Conservation (phyloP, 2,888 invertebrate genomes). For the Hydropsyche betteni region DNA sequence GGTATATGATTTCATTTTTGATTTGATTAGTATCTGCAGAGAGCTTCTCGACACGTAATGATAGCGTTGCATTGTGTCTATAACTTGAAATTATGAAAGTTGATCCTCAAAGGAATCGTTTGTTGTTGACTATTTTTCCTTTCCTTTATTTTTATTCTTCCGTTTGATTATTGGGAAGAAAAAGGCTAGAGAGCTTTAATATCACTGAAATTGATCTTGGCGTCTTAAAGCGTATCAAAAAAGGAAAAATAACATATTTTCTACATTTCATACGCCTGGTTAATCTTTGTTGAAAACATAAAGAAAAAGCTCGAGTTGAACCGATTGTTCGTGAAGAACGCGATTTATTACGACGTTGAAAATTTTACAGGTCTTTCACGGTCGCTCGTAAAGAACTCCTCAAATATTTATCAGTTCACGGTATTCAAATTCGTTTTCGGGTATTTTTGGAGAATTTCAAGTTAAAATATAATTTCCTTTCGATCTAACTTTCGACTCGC, state of each 20-base stretch:
- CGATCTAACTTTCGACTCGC: no score
- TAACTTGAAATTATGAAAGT: conserved; percentile 25
- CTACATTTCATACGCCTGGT: not conserved
- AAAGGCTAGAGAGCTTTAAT: not conserved
- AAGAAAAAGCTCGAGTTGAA: not conserved
- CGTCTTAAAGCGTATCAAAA: conserved; percentile 1
- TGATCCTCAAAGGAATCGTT: conserved; percentile 1
- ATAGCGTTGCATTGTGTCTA: conserved; percentile 19
- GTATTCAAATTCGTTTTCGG: no score
- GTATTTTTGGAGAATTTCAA: no score
- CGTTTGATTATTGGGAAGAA: not conserved
- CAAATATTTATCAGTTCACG: conserved; percentile 12
- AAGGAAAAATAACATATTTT: not conserved
- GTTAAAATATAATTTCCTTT: no score
- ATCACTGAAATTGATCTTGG: not conserved
- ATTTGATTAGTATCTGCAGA: conserved; percentile 22
- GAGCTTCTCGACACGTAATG: conserved; percentile 16
- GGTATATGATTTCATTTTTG: conserved; percentile 7
- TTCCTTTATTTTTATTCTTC: not conserved
- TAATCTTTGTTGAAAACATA: not conserved
- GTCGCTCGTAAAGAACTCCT: conserved; percentile 3
- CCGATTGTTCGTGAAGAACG: not conserved
- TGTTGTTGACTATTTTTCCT: not conserved
- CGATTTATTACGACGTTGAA: conserved; percentile 23
- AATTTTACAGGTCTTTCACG: conserved; percentile 10